Evolutionary conservation across 2,113 vertebrate species (phyloP).

Genomic region (Epinephelus cyanopodus): DNA sequence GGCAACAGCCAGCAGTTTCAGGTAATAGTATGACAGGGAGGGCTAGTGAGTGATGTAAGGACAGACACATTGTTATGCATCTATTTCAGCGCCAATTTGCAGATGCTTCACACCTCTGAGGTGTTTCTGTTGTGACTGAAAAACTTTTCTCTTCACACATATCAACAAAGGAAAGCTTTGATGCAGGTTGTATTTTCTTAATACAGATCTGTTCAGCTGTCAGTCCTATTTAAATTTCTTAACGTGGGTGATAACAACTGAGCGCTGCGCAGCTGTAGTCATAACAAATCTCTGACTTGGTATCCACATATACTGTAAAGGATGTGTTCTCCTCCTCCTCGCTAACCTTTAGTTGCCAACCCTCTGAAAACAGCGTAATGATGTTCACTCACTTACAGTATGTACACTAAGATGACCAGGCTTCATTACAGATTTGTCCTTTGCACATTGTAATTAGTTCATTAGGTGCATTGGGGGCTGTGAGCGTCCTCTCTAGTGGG

Average conservation of each 20-base stretch:
- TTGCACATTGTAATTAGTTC: constrained; percentile 35
- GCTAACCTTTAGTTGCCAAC: not conserved
- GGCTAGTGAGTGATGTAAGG: not conserved
- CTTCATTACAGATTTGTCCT: constrained; percentile 16
- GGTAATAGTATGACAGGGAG: not conserved
- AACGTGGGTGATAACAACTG: not conserved
- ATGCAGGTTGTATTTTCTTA: not conserved
- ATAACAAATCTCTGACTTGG: not conserved
- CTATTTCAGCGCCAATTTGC: not conserved
- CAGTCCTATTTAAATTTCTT: not conserved
- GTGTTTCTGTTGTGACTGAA: not conserved
- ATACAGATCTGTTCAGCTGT: not conserved
- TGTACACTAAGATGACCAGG: constrained; percentile 5
- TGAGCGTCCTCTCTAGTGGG: not conserved
- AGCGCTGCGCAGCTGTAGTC: not conserved
- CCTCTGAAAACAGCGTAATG: not conserved
- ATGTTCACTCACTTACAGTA: not conserved
- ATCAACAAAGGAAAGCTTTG: not conserved
- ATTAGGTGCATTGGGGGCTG: constrained; percentile 13
- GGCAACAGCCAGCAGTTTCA: not conserved
- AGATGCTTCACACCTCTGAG: not conserved
- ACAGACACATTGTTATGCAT: not conserved
- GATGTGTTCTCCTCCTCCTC: not conserved
- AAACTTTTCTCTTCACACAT: too few relatives aligned
- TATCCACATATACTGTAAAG: not conserved